A percentile compares a stretch with the other conserved stretches of the same genome.
phyloP scores from a whole-genome alignment of 2,888 invertebrate genomes.

The Carterocephalus palaemon region DNA sequence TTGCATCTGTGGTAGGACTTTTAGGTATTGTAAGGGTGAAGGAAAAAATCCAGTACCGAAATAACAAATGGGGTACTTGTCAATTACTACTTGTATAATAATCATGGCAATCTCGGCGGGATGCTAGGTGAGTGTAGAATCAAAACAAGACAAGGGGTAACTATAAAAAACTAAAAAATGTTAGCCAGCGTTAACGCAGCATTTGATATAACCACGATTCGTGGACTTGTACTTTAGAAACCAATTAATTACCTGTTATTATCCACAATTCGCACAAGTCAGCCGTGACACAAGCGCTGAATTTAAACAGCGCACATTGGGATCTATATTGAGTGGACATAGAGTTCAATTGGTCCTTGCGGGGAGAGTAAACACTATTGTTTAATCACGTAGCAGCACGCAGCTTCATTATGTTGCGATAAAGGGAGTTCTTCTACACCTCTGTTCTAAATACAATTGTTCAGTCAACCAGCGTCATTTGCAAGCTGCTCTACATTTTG shows the following conservation, averaged over 20 bases:
- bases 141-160: not conserved
- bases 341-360: constrained; percentile 56
- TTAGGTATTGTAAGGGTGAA: too few relatives aligned
- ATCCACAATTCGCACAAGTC: constrained; percentile 20
- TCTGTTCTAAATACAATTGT: constrained; percentile 42
- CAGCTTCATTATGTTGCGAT: constrained; percentile 64
- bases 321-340: constrained; percentile 47
- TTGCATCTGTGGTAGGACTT: too few relatives aligned
- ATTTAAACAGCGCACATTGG: constrained; percentile 29
- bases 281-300: constrained; percentile 20
- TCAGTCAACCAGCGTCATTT: constrained; percentile 30
- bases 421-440: constrained; percentile 53
- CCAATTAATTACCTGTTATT: constrained; percentile 16
- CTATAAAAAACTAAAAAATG: constrained; percentile 3
- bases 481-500: constrained; percentile 14
- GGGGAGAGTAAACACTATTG: constrained; percentile 69
- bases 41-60: too few relatives aligned
- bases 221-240: constrained; percentile 17
- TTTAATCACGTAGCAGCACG: constrained; percentile 70
- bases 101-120: constrained; percentile 1
- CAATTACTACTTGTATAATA: too few relatives aligned
- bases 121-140: constrained; percentile 1
- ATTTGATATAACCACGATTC: constrained; percentile 14
- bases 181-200: constrained; percentile 1
- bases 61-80: too few relatives aligned